Evolutionary conservation across 2,113 vertebrate genomes (phyloP), one percentile per base, ranked within the genome.

Genomic region (Vimba vimba): DNA sequence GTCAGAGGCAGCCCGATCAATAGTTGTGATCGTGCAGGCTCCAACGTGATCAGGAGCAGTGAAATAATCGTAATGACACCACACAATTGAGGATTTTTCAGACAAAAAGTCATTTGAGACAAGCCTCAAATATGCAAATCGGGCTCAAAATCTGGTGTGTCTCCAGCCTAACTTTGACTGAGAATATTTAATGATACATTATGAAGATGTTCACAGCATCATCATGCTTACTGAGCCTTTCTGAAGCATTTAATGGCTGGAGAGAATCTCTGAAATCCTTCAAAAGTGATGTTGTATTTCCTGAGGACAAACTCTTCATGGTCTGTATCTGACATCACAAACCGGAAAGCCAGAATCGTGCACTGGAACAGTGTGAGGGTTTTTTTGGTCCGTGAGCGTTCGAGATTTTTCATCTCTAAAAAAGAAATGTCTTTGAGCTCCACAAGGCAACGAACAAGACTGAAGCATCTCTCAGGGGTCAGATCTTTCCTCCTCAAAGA

Each of bases 391-490:
- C 23, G n/a, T 52, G 69, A 36, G 36, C 5, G 0, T 33, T 64
- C 74, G 0, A 36, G 75, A 23, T 60, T 47, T 27, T 64, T 64
- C 52, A 85, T 82, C 17, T 74, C 21, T 9, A 75, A 68, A 47
- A 85, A 62, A 25, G 73, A 87, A 7, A 10, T 66, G 59, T 87
- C 71, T 17, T 50, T 83, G 21, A 83, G 60, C 55, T 87, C 86
- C 59, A 75, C 50, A 17, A 87, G 33, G 69, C 86, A 87, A 57
- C 79, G 66, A n/a, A 87, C 68, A 8, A 87, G 76, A 50, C 84
- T 76, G 21, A 87, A 74, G 13, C 36, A 71, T 45, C 75, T 79
- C 64, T 85, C 83, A 52, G 82, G 55, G 11, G 77, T 55, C 74
- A 73, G 52, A 36, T 66, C 21, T 39, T 30, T 55, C 12, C 52